A percentile compares a stretch with the other conserved stretches of the same genome.
phyloP scores from a whole-genome alignment of 1,140 invertebrate species.

The Lasaia peninsularis region DNA sequence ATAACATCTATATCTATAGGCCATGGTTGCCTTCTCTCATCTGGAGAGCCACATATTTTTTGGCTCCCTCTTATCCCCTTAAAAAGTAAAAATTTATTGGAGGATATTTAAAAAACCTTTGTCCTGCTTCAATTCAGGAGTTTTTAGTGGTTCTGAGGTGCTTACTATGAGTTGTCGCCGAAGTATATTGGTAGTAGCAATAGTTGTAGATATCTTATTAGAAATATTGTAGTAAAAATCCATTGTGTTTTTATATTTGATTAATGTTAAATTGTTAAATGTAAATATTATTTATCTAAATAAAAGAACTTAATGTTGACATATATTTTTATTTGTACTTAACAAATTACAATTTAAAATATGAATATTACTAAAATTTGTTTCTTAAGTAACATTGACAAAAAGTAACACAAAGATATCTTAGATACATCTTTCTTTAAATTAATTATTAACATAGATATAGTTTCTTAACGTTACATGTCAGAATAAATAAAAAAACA shows the following conservation, averaged over 20 bases:
- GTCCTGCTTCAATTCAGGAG: too few species aligned
- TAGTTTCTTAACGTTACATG: not conserved
- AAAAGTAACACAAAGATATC: not conserved
- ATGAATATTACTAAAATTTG: conserved; percentile 12
- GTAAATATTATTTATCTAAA: not conserved
- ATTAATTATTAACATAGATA: not conserved
- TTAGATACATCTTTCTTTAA: not conserved
- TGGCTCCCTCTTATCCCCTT: too few species aligned
- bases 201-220: too few species aligned
- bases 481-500: not conserved
- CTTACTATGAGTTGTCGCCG: too few species aligned
- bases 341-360: conserved; percentile 17
- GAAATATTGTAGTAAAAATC: not conserved
- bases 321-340: conserved; percentile 15
- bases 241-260: not conserved
- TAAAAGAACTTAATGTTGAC: conserved; percentile 2
- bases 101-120: too few species aligned
- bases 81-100: too few species aligned
- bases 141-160: too few species aligned
- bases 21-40: too few species aligned
- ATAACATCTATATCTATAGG: too few species aligned
- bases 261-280: not conserved
- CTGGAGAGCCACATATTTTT: too few species aligned
- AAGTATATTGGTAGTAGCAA: too few species aligned
- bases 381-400: not conserved